Percentiles rank a stretch among this genome's conserved stretches.
These are phyloP conservation scores for Xestoiulus laeticollis DNA, from an alignment of 2,888 invertebrate genomes.

Conservation along the genomic window DNA sequence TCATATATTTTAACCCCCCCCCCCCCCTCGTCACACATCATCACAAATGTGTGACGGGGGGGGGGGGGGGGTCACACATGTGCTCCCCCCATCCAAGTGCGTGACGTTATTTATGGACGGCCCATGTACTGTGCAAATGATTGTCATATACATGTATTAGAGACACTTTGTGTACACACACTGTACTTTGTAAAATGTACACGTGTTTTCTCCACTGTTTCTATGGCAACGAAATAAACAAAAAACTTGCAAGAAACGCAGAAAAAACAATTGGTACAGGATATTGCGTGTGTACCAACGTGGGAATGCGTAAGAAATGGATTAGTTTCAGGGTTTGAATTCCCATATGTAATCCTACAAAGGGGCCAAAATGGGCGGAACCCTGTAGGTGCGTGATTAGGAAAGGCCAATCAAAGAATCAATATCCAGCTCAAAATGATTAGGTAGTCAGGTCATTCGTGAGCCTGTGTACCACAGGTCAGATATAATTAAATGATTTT, in stretches of 20 bases:
- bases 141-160: background rate
- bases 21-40: too few relatives aligned
- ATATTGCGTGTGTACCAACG: slow-evolving; percentile 12
- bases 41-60: too few relatives aligned
- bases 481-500: background rate
- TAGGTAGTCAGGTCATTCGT: slow-evolving; percentile 3
- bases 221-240: background rate
- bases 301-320: slow-evolving; percentile 14
- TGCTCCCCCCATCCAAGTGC: too few relatives aligned
- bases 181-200: background rate
- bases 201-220: background rate
- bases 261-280: background rate
- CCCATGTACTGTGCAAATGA: background rate
- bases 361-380: background rate
- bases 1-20: too few relatives aligned
- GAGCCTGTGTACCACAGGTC: background rate
- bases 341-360: background rate
- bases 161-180: too few relatives aligned
- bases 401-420: background rate
- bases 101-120: too few relatives aligned
- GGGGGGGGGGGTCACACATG: too few relatives aligned
- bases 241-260: background rate
- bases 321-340: slow-evolving; percentile 11
- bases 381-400: background rate
- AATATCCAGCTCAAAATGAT: slow-evolving; percentile 10